Base-by-base conservation (phyloP, 1,140 invertebrate species). In the Melitaea cinxia region DNA sequence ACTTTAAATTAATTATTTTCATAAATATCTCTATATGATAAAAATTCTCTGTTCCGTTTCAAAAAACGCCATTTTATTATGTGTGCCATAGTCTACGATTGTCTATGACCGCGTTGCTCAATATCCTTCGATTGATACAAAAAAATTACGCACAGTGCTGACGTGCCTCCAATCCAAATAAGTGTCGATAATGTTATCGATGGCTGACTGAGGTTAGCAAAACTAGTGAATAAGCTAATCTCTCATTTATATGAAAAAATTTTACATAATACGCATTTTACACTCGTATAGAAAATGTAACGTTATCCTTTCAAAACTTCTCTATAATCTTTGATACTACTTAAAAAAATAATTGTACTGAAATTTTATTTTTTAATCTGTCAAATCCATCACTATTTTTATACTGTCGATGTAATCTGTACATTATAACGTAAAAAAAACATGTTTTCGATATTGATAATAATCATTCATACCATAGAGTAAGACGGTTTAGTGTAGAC, bases 361-460 rank as follows among this genome's bases (percentile, higher is more conserved):
- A n/a, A n/a, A 42, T 17, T 14, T 42, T 17, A 42, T 7, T 47
- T 47, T 47, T 47, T 47, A 42, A 56, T 17, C 54, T 57, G 54
- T 57, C 23, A 57, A 45, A 57, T 57, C 14, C 24, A 57, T 57
- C 17, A 42, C 15, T 42, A 57, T 57, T 57, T 57, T 57, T 57
- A 57, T 57, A 57, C 54, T 42, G 53, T 39, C 37, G 37, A 39
- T 26, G 26, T 57, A 56, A 56, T 56, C 54, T 56, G 23, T 42
- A 26, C 12, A 28, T 52, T 24, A 9, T 42, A 42, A 42, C 17
- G 10, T 5, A 17, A 19, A 42, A 17, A 17, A 5, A 42, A 17
- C 12, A 5, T 57, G 35, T 17, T 28, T 57, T 57, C 23, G 28
- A 57, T 54, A 10, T 42, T 42, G 28, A 23, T 23, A 47, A 23